These are phyloP conservation scores for Epizoanthus rinbou DNA, from an alignment of 92 coral and sea anemone species.

Conservation along the genomic window DNA sequence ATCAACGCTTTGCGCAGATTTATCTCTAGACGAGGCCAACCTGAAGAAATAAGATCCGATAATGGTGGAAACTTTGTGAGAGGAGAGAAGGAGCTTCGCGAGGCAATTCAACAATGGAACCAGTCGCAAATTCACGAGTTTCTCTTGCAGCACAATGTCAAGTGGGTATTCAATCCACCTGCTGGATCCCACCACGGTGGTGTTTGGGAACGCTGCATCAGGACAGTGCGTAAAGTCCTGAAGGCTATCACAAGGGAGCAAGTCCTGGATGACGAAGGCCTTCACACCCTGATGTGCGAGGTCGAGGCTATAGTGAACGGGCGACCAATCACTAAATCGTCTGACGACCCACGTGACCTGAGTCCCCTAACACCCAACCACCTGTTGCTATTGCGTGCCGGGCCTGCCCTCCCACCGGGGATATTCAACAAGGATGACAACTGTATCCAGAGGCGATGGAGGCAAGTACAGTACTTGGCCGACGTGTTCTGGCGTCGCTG, in stretches of 20 bases:
- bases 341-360: conserved; percentile 56
- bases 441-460: conserved; percentile 54
- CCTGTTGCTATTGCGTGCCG: conserved; percentile 46
- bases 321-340: conserved; percentile 61
- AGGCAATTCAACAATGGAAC: conserved; percentile 36
- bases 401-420: conserved; percentile 58
- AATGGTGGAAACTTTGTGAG: conserved; percentile 61
- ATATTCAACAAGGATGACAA: conserved; percentile 45
- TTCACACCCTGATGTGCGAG: conserved; percentile 58
- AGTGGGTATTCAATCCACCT: conserved; percentile 72
- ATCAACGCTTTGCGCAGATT: conserved; percentile 58
- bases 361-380: conserved; percentile 62
- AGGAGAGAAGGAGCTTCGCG: conserved; percentile 59
- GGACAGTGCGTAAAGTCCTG: conserved; percentile 59
- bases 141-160: conserved; percentile 51
- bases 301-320: conserved; percentile 64
- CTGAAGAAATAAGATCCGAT: conserved; percentile 55
- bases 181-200: conserved; percentile 68
- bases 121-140: conserved; percentile 47
- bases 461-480: conserved; percentile 63
- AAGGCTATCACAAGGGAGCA: conserved; percentile 56
- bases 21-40: conserved; percentile 55
- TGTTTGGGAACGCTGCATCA: conserved; percentile 68
- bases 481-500: conserved; percentile 65
- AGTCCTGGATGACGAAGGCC: conserved; percentile 53